Evolutionary conservation across 2,888 invertebrate genomes (phyloP).

Genomic region (Tenodera sinensis): DNA sequence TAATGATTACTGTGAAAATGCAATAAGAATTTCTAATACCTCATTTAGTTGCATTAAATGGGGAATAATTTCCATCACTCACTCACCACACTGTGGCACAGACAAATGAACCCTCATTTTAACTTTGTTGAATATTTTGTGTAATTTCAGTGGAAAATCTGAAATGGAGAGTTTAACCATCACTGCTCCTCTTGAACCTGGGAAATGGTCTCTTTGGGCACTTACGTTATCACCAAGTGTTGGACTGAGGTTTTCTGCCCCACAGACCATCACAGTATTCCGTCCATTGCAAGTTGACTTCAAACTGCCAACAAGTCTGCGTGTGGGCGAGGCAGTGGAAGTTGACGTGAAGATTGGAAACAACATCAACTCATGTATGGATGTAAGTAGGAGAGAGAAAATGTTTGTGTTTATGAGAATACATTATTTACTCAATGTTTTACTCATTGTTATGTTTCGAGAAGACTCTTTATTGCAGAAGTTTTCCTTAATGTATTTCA

Average conservation of each 20-base stretch:
- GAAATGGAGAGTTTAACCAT: conserved; percentile 46
- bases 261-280: conserved; percentile 58
- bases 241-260: conserved; percentile 53
- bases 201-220: conserved; percentile 63
- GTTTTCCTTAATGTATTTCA: too few species aligned
- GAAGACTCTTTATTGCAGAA: too few species aligned
- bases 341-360: conserved; percentile 67
- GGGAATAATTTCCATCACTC: too few species aligned
- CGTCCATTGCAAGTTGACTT: conserved; percentile 61
- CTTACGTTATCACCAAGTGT: conserved; percentile 52
- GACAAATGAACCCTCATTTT: too few species aligned
- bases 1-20: too few species aligned
- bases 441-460: too few species aligned
- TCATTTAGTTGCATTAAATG: too few species aligned
- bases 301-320: conserved; percentile 55
- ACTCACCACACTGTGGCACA: too few species aligned
- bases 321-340: conserved; percentile 62
- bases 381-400: conserved; percentile 51
- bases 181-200: conserved; percentile 58
- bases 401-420: neutral
- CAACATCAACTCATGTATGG: conserved; percentile 65
- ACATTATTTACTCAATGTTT: neutral
- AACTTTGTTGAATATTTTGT: too few species aligned
- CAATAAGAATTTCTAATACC: too few species aligned
- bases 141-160: neutral